A percentile compares a stretch with the other conserved stretches of the same genome.
phyloP scores from a whole-genome alignment of 2,113 vertebrate species.

The Ammodytes dubius region DNA sequence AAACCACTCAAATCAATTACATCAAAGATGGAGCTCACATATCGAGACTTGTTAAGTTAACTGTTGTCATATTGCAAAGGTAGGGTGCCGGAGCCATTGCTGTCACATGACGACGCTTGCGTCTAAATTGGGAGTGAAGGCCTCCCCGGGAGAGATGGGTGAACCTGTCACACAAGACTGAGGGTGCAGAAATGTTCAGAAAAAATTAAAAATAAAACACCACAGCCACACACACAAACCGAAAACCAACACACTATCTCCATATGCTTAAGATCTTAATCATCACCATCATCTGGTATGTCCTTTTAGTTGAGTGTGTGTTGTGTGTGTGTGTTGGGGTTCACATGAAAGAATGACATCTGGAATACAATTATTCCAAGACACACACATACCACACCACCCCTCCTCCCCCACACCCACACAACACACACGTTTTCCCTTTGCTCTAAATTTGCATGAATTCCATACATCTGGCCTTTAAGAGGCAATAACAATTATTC shows the following conservation, averaged over 20 bases:
- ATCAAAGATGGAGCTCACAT: constrained; percentile 77
- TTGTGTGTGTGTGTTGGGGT: constrained; percentile 40
- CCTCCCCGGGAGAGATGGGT: constrained; percentile 80
- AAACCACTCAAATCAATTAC: constrained; percentile 75
- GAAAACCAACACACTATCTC: constrained; percentile 56
- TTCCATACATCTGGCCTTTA: constrained; percentile 78
- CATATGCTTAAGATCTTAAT: constrained; percentile 78
- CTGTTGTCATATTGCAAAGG: constrained; percentile 76
- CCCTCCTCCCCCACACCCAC: not conserved
- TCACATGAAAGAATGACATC: constrained; percentile 74
- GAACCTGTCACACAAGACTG: constrained; percentile 80
- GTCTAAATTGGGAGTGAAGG: constrained; percentile 84
- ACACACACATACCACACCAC: constrained; percentile 29
- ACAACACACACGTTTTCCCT: constrained; percentile 56
- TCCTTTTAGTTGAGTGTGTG: constrained; percentile 55
- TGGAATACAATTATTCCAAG: constrained; percentile 78
- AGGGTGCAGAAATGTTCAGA: constrained; percentile 59
- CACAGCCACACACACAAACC: constrained; percentile 32
- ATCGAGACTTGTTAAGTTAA: constrained; percentile 84
- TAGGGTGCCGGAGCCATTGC: constrained; percentile 75
- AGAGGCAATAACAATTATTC: constrained; percentile 78
- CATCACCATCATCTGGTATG: constrained; percentile 76
- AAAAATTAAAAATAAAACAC: not conserved
- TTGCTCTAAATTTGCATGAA: constrained; percentile 76
- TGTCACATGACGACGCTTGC: constrained; percentile 70